phyloP scores from a whole-genome alignment of 53 echinoderm and acorn worm genomes.

The Holothuria scabra region DNA sequence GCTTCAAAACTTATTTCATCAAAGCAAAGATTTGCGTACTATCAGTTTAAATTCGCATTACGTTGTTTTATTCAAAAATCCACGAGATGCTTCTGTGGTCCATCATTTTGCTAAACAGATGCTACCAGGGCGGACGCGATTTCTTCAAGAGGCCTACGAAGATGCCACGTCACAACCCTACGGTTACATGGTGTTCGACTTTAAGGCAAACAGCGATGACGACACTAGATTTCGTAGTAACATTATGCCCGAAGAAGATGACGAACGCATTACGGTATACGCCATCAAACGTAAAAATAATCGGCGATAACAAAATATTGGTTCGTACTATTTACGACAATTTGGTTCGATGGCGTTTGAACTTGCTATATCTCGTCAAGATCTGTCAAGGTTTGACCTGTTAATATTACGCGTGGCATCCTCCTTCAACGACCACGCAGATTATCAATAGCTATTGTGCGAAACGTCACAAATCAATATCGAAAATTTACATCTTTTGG shows the following conservation, averaged over 20 bases:
- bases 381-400: no score
- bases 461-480: no score
- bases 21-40: slow-evolving; percentile 55
- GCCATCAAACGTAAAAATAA: neutral
- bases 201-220: slow-evolving; percentile 58
- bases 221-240: neutral
- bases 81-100: slow-evolving; percentile 52
- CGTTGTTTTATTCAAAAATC: slow-evolving; percentile 50
- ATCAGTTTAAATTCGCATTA: slow-evolving; percentile 59
- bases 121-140: slow-evolving; percentile 53
- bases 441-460: no score
- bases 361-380: no score
- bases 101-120: slow-evolving; percentile 66
- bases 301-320: no score
- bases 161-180: slow-evolving; percentile 51
- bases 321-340: no score
- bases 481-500: no score
- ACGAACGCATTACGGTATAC: neutral
- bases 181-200: slow-evolving; percentile 75
- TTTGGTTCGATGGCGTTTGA: no score
- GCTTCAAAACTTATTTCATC: slow-evolving; percentile 53
- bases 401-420: no score
- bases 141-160: slow-evolving; percentile 21
- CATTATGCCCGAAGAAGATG: slow-evolving; percentile 28
- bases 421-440: no score